Evolutionary conservation across 2,113 vertebrate species (phyloP), one percentile per base, ranked within the genome.

Genomic region (Rhombomys opimus): DNA sequence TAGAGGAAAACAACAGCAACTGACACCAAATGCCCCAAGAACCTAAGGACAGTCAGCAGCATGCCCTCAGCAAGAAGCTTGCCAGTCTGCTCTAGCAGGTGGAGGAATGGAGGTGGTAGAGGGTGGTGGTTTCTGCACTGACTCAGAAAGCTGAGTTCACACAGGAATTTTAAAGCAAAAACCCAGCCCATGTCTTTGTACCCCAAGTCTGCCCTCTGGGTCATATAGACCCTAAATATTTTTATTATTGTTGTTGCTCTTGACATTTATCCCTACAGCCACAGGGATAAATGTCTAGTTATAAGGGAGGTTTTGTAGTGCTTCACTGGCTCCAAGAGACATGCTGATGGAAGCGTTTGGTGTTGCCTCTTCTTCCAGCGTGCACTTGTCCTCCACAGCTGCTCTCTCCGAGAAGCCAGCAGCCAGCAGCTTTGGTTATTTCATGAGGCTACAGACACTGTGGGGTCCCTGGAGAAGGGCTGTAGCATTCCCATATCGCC

Each of bases 311-410:
- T 54, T 54, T 27, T 0, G 0, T 13, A 13, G 70, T 5, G 5
- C 20, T 25, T 54, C 15, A 25, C 12, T 46, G 52, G 13, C 30
- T 38, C 80, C 38, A 41, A 32, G n/a, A 17, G 4, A 32, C 59
- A 9, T 0, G 20, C 23, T 41, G 25, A 15, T 54, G 14, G 22
- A 15, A 38, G 23, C 4, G 27, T 7, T 50, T 5, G 3, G 41
- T 67, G 63, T 35, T 50, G 25, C 46, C 22, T 75, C 61, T 70
- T 80, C 57, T 73, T 41, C 20, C 1, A 18, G 65, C 38, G 11
- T 2, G 2, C 5, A 7, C 7, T 17, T 5, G 9, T 7, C 50
- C 65, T 81, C 57, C 65, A 12, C 0, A 4, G 63, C 17, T 12
- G 7, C 57, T 54, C 27, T 90, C 82, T 30, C 18, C 2, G 38